A percentile compares a stretch with the other conserved stretches of the same genome.
These are phyloP conservation scores for Pegoplata infirma DNA, from an alignment of 2,888 invertebrate genomes.

Conservation along the genomic window DNA sequence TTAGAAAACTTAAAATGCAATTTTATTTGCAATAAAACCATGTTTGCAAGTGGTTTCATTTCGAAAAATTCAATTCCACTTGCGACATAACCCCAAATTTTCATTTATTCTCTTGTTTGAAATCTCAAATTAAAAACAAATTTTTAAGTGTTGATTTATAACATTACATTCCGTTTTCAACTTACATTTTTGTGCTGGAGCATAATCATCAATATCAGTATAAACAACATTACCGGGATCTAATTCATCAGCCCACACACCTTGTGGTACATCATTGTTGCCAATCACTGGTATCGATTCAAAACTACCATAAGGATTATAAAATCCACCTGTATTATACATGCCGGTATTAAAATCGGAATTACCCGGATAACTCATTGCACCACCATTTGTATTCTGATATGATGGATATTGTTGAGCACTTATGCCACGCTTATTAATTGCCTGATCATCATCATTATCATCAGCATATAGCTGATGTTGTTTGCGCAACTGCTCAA, in stretches of 20 bases:
- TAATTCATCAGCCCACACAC: constrained; percentile 75
- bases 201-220: constrained; percentile 75
- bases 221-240: constrained; percentile 71
- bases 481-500: constrained; percentile 65
- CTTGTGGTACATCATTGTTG: constrained; percentile 70
- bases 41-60: no score
- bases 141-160: no score
- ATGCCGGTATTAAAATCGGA: constrained; percentile 26
- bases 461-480: constrained; percentile 61
- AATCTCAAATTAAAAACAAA: no score
- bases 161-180: no score
- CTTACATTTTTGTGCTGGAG: constrained; percentile 70
- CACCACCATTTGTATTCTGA: constrained; percentile 24
- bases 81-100: no score
- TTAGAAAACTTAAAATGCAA: no score
- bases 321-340: constrained; percentile 54
- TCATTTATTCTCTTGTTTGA: no score
- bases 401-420: constrained; percentile 67
- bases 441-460: constrained; percentile 66
- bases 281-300: constrained; percentile 30
- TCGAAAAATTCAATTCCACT: no score
- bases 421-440: constrained; percentile 75
- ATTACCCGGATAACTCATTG: constrained; percentile 23
- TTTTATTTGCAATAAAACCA: no score
- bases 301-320: constrained; percentile 64